Base-by-base conservation (phyloP, 2,113 vertebrate species). In the Cryptotis parvus region DNA sequence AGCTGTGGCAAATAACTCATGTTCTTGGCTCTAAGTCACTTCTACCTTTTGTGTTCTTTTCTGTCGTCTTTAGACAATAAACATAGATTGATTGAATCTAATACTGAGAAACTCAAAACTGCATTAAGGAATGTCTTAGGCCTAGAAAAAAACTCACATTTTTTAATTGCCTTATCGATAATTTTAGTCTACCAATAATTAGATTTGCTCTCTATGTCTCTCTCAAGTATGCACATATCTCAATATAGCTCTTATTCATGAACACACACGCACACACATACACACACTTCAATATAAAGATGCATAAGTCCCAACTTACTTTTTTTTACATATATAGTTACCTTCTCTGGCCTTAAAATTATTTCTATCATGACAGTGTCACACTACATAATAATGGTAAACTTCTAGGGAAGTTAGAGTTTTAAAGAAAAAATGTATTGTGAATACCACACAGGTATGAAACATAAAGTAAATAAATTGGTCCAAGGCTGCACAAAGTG, bases 1-100 rank as follows among this genome's bases (percentile, higher is more conserved):
- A 18, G 26, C 87, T 85, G 78, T 87, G 82, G 91, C 33, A 94
- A 94, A 96, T 84, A 87, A 87, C 43, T 85, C 55, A 66, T 70
- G 26, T 82, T 72, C 58, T 87, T 93, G 74, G 74, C 78, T 35
- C 26, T 6, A 43, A 91, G 88, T 58, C 49, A 90, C 16, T 90
- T 72, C 9, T 90, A 70, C 77, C 27, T 66, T 89, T 41, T 84
- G 72, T 87, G 41, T 94, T 81, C 3, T 66, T 84, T 69, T 68
- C 65, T 31, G 14, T 22, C 39, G 43, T 79, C 55, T 92, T 94
- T 76, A 58, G 35, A 81, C 68, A 88, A 24, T 63, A 91, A 92
- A 55, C n/a, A 81, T 16, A 58, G 55, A 55, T 52, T 15, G 18
- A 87, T 88, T 61, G 77, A 77, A 6, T 81, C 49, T 87, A 61